Evolutionary conservation across 2,888 invertebrate species (phyloP), one percentile per base, ranked within the genome.

Genomic region (Criorhina ranunculi): DNA sequence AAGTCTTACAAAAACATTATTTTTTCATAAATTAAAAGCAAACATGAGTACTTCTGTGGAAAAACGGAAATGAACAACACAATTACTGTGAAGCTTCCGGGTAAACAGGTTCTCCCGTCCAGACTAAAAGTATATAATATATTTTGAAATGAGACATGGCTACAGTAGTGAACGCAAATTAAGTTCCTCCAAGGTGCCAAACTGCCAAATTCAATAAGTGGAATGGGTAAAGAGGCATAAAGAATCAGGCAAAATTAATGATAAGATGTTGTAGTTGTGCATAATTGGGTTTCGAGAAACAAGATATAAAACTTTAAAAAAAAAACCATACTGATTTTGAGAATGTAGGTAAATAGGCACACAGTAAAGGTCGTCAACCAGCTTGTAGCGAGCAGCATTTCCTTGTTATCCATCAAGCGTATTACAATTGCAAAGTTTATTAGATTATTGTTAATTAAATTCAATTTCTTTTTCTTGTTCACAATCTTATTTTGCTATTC

Each of bases 1-100:
- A n/a, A n/a, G n/a, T n/a, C n/a, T n/a, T n/a, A n/a, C n/a, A n/a
- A 62, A 46, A 64, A 49, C 64, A 64, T 35, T 19, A 33, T 62
- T 62, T 64, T 35, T 49, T 24, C 49, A 19, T 24, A 49, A 64
- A 64, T 49, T 64, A 64, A 64, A 62, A 33, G 24, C 49, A 64
- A 64, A 64, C 49, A 64, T 35, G 29, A 60, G 31, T 42, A 8
- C 12, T 29, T 44, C 5, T 17, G 31, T 3, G 29, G 11, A 49
- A 24, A 49, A n/a, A 17, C 15, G 17, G 3, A 62, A 12, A 46
- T 17, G 29, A 44, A 31, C 19, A 59, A 15, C 15, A 60, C 31
- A 42, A 60, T 60, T 44, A 29, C 2, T 29, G 15, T 19, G 24
- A 19, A 24, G 24, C 24, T 49, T 49, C 24, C 24, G 24, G 24